Evolutionary conservation across 2,888 invertebrate species (phyloP), one percentile per base, ranked within the genome.

Genomic region (Himalopsyche tibetana): DNA sequence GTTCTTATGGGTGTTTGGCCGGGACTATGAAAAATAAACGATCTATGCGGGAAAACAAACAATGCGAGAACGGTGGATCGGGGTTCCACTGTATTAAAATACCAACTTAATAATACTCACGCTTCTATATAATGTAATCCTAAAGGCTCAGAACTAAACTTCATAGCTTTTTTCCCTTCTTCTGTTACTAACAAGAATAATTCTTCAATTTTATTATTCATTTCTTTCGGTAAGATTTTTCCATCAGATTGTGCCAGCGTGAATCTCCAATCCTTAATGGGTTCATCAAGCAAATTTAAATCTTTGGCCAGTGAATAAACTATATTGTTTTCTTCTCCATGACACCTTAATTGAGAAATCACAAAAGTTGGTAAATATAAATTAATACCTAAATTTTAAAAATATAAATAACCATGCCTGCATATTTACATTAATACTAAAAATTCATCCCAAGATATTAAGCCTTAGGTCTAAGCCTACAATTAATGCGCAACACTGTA

Each of bases 251-350:
- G 89, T 0, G 93, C 84, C 84, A 90, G 92, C 89, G 90, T 91
- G 74, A 85, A 45, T 11, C 90, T 89, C 36, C 82, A 69, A 5
- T 80, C 55, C 28, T 82, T 84, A 28, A 8, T 28, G 3, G 92
- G 91, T 89, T 90, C 90, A 0, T 91, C 92, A 0, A 93, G 89
- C 1, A 93, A 90, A 36, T 90, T 91, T 0, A 93, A 89, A 15
- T 94, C 92, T 88, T 93, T 91, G 0, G 94, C 94, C 82, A 94
- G 90, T 74, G 94, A 92, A 89, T 92, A 95, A 0, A 95, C 94
- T 38, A 94, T 89, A 91, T 96, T 95, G 80, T 92, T 93, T 90
- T 94, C 91, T 90, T 96, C 95, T 0, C 97, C 96, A 89, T 96
- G 96, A 85, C 96, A 94, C 94, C 93, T 93, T 89, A 45, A 87